phyloP scores from a whole-genome alignment of 2,888 invertebrate genomes.

The Malthinus seriepunctatus region DNA sequence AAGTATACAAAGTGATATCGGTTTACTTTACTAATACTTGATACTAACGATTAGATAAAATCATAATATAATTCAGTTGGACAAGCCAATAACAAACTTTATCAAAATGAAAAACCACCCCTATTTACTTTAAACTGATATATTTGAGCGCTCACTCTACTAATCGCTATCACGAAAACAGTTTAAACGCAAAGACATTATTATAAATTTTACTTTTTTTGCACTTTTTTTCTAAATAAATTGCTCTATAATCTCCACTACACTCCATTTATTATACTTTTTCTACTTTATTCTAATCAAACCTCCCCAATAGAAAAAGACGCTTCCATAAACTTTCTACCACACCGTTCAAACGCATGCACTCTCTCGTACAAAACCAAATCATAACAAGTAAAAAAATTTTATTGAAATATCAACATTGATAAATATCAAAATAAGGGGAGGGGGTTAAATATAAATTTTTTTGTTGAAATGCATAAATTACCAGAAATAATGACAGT shows the following conservation, averaged over 20 bases:
- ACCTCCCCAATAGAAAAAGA: too few relatives aligned
- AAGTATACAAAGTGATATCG: conserved; percentile 37
- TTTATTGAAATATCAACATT: too few relatives aligned
- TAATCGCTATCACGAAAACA: conserved; percentile 6
- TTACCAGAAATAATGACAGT: too few relatives aligned
- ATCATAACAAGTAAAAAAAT: too few relatives aligned
- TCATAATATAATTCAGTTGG: conserved; percentile 14
- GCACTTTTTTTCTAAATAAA: neutral
- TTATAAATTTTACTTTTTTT: neutral
- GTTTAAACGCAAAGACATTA: conserved; percentile 1
- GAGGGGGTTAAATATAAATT: too few relatives aligned
- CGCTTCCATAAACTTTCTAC: too few relatives aligned
- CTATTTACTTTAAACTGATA: conserved; percentile 4
- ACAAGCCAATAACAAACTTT: neutral
- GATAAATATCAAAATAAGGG: too few relatives aligned
- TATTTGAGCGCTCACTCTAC: conserved; percentile 2
- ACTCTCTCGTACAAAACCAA: too few relatives aligned
- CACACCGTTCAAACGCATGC: too few relatives aligned
- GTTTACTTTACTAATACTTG: conserved; percentile 32
- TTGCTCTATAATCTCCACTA: neutral
- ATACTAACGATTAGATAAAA: conserved; percentile 24
- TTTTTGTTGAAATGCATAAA: too few relatives aligned
- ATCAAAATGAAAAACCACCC: neutral
- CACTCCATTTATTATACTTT: conserved; percentile 3
- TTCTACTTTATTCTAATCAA: neutral